Evolutionary conservation across 1,140 invertebrate species (phyloP).

Genomic region (Hetaerina americana): DNA sequence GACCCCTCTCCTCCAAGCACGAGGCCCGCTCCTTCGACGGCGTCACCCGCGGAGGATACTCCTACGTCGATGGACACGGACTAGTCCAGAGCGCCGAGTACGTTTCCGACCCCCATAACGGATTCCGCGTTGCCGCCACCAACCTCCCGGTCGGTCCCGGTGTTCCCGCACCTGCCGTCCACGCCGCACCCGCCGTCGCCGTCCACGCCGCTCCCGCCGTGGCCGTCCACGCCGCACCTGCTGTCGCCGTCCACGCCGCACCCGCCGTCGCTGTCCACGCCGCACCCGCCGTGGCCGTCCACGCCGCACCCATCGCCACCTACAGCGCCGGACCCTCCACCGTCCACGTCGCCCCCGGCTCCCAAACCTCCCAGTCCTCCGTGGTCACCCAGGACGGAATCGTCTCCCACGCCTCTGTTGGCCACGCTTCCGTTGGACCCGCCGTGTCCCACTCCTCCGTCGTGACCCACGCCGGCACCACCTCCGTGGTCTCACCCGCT

Average conservation of each 20-base stretch:
- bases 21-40: not conserved
- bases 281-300: not conserved
- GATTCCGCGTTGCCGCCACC: slow-evolving; percentile 50
- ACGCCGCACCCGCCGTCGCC: not conserved
- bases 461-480: not conserved
- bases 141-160: slow-evolving; percentile 36
- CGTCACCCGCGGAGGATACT: slow-evolving; percentile 2
- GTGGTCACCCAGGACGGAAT: not conserved
- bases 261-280: slow-evolving; percentile 13
- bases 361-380: not conserved
- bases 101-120: slow-evolving; percentile 40
- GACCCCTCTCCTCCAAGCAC: not conserved
- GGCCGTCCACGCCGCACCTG: not conserved
- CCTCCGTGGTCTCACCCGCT: slow-evolving; percentile 14
- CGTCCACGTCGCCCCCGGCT: not conserved
- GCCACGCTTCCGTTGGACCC: not conserved
- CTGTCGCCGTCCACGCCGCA: slow-evolving; percentile 14
- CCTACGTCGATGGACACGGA: slow-evolving; percentile 19
- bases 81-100: slow-evolving; percentile 31
- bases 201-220: not conserved
- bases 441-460: not conserved
- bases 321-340: not conserved
- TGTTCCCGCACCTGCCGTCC: slow-evolving; percentile 11
- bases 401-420: not conserved
- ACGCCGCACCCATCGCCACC: not conserved